phyloP scores from a whole-genome alignment of 2,888 invertebrate species.

The Clistopyga incitator region DNA sequence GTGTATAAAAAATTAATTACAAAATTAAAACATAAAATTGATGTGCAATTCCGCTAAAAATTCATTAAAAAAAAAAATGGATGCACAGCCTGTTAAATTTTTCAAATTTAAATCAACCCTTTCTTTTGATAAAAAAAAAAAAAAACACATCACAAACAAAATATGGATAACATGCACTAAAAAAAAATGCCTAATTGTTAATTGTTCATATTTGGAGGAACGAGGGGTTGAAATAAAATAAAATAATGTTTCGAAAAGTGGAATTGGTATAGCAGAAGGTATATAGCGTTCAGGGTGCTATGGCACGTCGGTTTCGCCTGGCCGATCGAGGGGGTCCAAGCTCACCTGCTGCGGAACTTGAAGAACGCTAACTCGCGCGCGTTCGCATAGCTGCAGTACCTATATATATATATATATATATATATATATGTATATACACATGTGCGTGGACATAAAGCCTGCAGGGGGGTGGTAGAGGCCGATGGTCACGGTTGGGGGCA shows the following conservation, averaged over 20 bases:
- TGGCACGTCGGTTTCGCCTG: constrained; percentile 58
- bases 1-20: too few species aligned
- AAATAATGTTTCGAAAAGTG: constrained; percentile 1
- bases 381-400: constrained; percentile 29
- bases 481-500: constrained; percentile 68
- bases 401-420: not conserved
- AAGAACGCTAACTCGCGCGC: constrained; percentile 47
- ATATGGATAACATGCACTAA: too few species aligned
- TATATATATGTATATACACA: not conserved
- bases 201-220: not conserved
- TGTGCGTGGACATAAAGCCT: not conserved
- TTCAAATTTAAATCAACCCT: too few species aligned
- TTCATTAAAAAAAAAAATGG: too few species aligned
- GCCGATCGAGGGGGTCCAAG: constrained; percentile 55
- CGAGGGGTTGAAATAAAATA: not conserved
- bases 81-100: too few species aligned
- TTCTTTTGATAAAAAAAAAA: too few species aligned
- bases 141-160: too few species aligned
- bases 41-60: too few species aligned
- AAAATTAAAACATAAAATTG: too few species aligned
- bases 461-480: constrained; percentile 18
- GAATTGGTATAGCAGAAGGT: constrained; percentile 19
- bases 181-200: too few species aligned
- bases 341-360: constrained; percentile 68
- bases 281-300: constrained; percentile 39